Percentiles rank a stretch among this genome's conserved stretches.
These are phyloP conservation scores for Carcharodon carcharias DNA, from an alignment of 2,797 vertebrate genomes.

Conservation along the genomic window DNA sequence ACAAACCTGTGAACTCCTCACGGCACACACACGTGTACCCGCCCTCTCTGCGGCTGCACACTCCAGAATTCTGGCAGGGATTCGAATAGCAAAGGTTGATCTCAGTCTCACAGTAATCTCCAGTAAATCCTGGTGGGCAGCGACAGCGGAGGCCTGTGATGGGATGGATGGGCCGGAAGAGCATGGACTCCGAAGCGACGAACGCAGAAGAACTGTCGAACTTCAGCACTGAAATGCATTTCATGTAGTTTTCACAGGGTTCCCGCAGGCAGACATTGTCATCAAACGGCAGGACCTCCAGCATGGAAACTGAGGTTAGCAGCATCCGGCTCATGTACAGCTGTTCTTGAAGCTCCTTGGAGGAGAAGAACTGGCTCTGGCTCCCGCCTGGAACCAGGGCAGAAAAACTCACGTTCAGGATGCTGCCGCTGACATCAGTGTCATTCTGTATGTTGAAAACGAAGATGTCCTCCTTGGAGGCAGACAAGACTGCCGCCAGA, in stretches of 20 bases:
- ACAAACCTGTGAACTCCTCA: slow-evolving; percentile 83
- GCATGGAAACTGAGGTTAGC: slow-evolving; percentile 79
- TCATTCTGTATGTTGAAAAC: slow-evolving; percentile 97
- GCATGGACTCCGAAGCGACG: slow-evolving; percentile 81
- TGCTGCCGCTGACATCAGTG: slow-evolving; percentile 70
- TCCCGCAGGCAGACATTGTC: slow-evolving; percentile 96
- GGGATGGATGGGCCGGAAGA: slow-evolving; percentile 94
- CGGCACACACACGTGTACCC: slow-evolving; percentile 88
- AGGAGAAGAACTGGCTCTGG: slow-evolving; percentile 77
- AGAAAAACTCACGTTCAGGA: slow-evolving; percentile 92
- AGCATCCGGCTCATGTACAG: slow-evolving; percentile 88
- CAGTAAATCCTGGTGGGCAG: slow-evolving; percentile 89
- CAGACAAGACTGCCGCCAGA: slow-evolving; percentile 82
- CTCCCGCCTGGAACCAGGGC: slow-evolving; percentile 68
- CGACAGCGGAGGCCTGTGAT: slow-evolving; percentile 89
- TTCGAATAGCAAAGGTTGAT: slow-evolving; percentile 98
- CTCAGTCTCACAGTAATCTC: slow-evolving; percentile 94
- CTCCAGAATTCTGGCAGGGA: slow-evolving; percentile 84
- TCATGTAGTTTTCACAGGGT: slow-evolving; percentile 99
- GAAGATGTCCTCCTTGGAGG: slow-evolving; percentile 84
- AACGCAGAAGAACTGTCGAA: slow-evolving; percentile 96
- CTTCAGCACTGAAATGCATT: slow-evolving; percentile 92
- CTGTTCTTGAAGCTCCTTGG: slow-evolving; percentile 92
- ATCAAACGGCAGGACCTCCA: slow-evolving; percentile 92
- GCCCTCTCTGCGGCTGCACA: slow-evolving; percentile 81